phyloP scores from a whole-genome alignment of 2,888 invertebrate species.

The Pimpla rufipes region DNA sequence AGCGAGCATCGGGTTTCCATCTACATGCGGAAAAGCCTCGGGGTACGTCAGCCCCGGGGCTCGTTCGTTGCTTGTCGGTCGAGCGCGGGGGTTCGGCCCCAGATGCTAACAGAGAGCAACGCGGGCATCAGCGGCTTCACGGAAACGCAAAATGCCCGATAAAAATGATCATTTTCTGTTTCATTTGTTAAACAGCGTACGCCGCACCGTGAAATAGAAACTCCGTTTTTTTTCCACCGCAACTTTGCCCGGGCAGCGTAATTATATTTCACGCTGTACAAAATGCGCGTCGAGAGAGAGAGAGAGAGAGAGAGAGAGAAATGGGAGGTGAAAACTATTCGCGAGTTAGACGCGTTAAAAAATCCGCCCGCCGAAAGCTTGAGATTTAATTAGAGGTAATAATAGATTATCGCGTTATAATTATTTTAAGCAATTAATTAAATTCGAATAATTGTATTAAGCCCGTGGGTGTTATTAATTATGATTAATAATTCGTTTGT shows the following conservation, averaged over 20 bases:
- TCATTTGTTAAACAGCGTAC: not conserved
- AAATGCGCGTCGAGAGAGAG: not conserved
- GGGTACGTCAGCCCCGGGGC: constrained; percentile 28
- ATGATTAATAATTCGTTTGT: not conserved
- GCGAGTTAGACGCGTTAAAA: not conserved
- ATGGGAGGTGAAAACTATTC: not conserved
- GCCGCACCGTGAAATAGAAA: not conserved
- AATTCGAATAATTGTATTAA: not conserved
- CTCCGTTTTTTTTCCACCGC: not conserved
- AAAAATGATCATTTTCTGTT: not conserved
- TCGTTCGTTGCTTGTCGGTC: constrained; percentile 9
- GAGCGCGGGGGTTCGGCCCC: not conserved
- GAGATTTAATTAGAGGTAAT: not conserved
- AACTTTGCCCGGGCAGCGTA: not conserved
- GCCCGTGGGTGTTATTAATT: not conserved
- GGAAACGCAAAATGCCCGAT: not conserved
- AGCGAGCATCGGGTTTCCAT: constrained; percentile 25
- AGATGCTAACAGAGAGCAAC: not conserved
- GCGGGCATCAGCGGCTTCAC: not conserved
- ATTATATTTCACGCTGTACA: not conserved
- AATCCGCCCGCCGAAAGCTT: not conserved
- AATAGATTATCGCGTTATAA: not conserved
- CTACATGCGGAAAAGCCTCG: constrained; percentile 19
- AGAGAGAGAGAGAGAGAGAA: not conserved
- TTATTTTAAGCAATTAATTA: not conserved